A percentile compares a stretch with the other conserved stretches of the same genome.
These are phyloP conservation scores for Tupaia tana DNA, from an alignment of 2,113 vertebrate genomes.

Conservation along the genomic window DNA sequence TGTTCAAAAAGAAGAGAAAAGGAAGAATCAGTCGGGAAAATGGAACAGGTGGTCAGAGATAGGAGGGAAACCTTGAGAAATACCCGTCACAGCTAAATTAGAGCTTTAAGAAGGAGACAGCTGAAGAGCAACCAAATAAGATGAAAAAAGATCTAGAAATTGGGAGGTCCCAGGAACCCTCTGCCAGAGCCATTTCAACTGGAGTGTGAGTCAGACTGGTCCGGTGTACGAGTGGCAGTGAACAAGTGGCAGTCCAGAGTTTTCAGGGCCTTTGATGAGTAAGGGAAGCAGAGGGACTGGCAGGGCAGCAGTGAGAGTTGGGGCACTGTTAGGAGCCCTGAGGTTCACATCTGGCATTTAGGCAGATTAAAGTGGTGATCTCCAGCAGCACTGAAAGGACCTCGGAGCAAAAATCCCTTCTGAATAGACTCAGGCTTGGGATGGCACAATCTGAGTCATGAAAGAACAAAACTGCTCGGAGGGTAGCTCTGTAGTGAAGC, in stretches of 20 bases:
- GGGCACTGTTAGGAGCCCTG: neutral
- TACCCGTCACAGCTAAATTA: neutral
- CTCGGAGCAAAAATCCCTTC: neutral
- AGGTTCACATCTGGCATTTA: neutral
- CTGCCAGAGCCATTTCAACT: neutral
- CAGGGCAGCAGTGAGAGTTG: no score
- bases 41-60: neutral
- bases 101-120: neutral
- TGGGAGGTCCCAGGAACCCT: neutral
- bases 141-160: neutral
- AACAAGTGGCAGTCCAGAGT: neutral
- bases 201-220: neutral
- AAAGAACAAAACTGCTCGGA: neutral
- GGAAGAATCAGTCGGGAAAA: neutral
- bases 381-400: neutral
- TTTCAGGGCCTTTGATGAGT: neutral
- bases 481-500: no score
- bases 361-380: conserved; percentile 4
- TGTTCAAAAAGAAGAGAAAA: neutral
- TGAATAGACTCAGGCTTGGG: neutral
- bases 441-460: neutral
- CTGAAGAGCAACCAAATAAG: neutral
- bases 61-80: neutral
- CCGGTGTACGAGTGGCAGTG: neutral
- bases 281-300: neutral